These are phyloP conservation scores for Drymonia ruficornis DNA, from an alignment of 2,888 invertebrate species.

Conservation along the genomic window DNA sequence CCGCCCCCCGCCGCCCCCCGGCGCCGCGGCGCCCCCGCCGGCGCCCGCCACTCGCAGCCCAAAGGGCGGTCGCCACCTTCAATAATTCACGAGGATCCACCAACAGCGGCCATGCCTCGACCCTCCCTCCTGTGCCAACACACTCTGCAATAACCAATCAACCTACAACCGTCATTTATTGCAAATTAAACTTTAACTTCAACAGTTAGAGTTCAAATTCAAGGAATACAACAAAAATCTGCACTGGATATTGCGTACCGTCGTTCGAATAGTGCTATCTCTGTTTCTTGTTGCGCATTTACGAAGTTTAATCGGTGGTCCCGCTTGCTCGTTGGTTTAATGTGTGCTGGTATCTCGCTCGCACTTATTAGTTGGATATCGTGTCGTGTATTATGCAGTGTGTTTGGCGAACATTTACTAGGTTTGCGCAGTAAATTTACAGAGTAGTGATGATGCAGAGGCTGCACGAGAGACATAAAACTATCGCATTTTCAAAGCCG, in stretches of 20 bases:
- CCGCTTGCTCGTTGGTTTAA: constrained; percentile 19
- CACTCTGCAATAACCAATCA: constrained; percentile 8
- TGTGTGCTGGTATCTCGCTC: constrained; percentile 44
- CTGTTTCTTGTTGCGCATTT: constrained; percentile 66
- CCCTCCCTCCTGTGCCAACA: constrained; percentile 53
- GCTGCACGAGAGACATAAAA: constrained; percentile 17
- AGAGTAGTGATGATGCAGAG: constrained; percentile 60
- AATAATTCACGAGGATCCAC: constrained; percentile 71
- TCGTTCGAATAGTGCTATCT: constrained; percentile 44
- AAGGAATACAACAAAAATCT: background rate
- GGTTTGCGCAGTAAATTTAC: constrained; percentile 65
- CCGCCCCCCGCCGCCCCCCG: constrained; percentile 27
- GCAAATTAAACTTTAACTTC: background rate
- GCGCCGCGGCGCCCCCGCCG: constrained; percentile 22
- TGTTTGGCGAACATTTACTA: constrained; percentile 76
- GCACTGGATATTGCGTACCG: background rate
- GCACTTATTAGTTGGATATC: constrained; percentile 69
- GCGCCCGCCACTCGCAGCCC: constrained; percentile 62
- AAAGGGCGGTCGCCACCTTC: constrained; percentile 75
- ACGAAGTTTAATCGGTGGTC: constrained; percentile 36
- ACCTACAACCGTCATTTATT: background rate
- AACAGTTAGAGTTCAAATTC: background rate
- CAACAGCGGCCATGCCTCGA: constrained; percentile 60
- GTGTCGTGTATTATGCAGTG: constrained; percentile 72
- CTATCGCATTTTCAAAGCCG: no score